Percentiles rank a stretch among this genome's conserved stretches.
These are phyloP conservation scores for Helobdella robusta DNA, from an alignment of 2,888 invertebrate species.

Conservation along the genomic window DNA sequence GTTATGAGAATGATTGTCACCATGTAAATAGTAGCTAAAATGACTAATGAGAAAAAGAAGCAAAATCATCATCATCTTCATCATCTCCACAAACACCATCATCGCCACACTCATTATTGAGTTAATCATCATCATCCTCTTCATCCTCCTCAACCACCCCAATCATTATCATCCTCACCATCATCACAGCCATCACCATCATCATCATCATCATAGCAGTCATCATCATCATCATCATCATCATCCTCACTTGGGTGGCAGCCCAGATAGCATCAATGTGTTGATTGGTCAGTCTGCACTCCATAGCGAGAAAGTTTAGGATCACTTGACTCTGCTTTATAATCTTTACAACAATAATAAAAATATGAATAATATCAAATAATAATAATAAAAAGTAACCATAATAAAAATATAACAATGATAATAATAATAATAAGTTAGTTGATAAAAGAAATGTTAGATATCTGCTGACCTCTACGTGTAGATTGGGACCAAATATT, in stretches of 20 bases:
- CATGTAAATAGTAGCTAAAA: no score
- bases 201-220: neutral
- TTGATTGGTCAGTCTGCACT: constrained; percentile 76
- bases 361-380: neutral
- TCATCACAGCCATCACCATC: no score
- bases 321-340: constrained; percentile 90
- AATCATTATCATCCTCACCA: no score
- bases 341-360: constrained; percentile 54
- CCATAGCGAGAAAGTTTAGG: constrained; percentile 80
- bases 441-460: no score
- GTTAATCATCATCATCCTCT: neutral
- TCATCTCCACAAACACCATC: no score
- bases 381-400: no score
- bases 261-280: constrained; percentile 89
- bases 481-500: constrained; percentile 90
- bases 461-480: constrained; percentile 70
- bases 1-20: no score
- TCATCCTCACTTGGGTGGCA: constrained; percentile 64
- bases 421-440: no score
- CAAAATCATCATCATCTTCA: no score
- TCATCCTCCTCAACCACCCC: no score
- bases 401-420: no score
- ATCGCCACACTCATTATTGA: neutral
- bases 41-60: no score
- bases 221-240: neutral